Evolutionary conservation across 2,797 vertebrate species (phyloP), one percentile per base, ranked within the genome.

Genomic region (Chaenodraco wilsoni): DNA sequence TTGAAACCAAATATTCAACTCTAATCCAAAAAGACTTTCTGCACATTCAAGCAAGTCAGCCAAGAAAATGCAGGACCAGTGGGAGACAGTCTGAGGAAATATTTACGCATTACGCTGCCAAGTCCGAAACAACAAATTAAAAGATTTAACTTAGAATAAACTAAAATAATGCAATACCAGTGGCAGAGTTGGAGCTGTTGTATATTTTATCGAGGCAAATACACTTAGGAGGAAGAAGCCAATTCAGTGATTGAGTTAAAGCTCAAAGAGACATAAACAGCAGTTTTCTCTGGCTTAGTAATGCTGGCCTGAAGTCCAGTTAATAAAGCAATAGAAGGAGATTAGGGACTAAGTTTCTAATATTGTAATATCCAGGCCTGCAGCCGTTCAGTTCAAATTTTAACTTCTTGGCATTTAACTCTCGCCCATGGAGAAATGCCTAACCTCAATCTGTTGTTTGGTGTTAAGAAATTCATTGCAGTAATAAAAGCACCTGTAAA

Each of bases 1-100:
- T 73, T 84, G 63, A 89, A 90, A 89, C 65, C 62, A 88, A 87
- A 83, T 63, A 58, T 74, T 68, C 27, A 44, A 46, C 31, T 45
- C 46, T 61, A 62, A 72, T 80, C 74, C 83, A 80, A 74, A 84
- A 74, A 76, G 17, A 62, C 37, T 72, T 88, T 37, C 52, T 73
- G n/a, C 61, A 73, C 52, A 56, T 74, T 72, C 27, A 66, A 19
- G 2, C 6, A 9, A 69, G 64, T 54, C 51, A n/a, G 83, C 66
- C 84, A 86, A 79, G 27, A 72, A 23, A 69, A 64, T 65, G 63
- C 33, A 58, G 13, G 51, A 79, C 78, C 72, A 62, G 71, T 0
- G 7, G 51, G 60, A 82, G 43, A 80, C n/a, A 55, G 72, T 76
- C 70, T 77, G 27, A 43, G 69, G 72, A 75, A 80, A 76, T 17